These are phyloP conservation scores for Caranx ignobilis DNA, from an alignment of 2,113 vertebrate species.

Conservation along the genomic window DNA sequence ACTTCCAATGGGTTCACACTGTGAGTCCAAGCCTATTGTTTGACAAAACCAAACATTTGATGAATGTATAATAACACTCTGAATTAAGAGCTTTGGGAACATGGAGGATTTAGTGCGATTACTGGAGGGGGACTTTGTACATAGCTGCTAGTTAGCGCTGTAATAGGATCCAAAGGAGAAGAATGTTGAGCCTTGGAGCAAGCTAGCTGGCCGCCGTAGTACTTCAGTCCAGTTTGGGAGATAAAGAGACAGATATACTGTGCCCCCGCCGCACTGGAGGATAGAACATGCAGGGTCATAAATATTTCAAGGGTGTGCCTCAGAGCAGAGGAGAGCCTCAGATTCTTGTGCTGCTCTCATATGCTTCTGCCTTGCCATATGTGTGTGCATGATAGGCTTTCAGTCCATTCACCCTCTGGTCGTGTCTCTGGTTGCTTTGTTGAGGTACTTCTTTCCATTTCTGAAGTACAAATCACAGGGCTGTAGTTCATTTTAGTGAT, in stretches of 20 bases:
- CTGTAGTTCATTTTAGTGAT: constrained; percentile 35
- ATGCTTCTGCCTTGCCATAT: constrained; percentile 32
- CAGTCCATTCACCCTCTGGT: constrained; percentile 35
- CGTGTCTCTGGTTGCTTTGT: constrained; percentile 46
- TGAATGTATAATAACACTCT: constrained; percentile 45
- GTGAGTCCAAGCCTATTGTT: constrained; percentile 46
- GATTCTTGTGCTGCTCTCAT: constrained; percentile 52
- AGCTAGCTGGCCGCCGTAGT: constrained; percentile 23
- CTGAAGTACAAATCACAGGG: constrained; percentile 17
- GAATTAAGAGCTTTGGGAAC: constrained; percentile 50
- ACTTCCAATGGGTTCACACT: constrained; percentile 30
- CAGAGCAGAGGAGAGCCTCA: constrained; percentile 57
- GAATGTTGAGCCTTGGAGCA: constrained; percentile 58
- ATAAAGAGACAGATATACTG: constrained; percentile 48
- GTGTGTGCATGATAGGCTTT: constrained; percentile 31
- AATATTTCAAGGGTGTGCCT: constrained; percentile 79
- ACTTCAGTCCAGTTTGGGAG: constrained; percentile 58
- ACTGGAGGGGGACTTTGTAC: constrained; percentile 41
- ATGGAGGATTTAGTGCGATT: constrained; percentile 51
- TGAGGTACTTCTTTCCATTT: constrained; percentile 30
- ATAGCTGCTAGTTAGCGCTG: constrained; percentile 49
- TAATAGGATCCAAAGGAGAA: constrained; percentile 67
- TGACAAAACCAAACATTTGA: constrained; percentile 51
- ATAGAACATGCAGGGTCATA: constrained; percentile 64
- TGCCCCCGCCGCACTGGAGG: constrained; percentile 55